These are phyloP conservation scores for Sorex maritimensis DNA, from an alignment of 2,797 vertebrate genomes.

Conservation along the genomic window DNA sequence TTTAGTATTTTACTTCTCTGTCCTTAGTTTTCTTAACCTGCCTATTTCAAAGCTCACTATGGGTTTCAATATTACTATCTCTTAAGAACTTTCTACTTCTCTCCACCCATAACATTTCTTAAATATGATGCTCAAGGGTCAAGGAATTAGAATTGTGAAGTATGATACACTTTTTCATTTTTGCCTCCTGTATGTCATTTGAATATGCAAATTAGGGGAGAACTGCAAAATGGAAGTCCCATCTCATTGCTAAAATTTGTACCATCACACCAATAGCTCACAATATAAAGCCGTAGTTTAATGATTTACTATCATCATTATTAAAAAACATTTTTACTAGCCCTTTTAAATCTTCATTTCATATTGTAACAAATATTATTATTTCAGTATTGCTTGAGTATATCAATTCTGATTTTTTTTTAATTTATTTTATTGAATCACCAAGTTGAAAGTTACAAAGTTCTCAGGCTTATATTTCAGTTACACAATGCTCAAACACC, in stretches of 20 bases:
- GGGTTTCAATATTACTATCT: not conserved
- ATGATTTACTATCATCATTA: not conserved
- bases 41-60: not conserved
- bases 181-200: too few species aligned
- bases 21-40: rapidly evolving
- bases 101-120: not conserved
- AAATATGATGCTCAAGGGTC: not conserved
- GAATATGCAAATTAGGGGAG: not conserved
- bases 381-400: conserved; percentile 3
- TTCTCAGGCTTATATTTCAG: too few species aligned
- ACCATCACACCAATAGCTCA: not conserved
- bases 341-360: conserved; percentile 51
- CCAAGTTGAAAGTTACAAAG: too few species aligned
- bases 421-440: too few species aligned
- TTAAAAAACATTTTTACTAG: not conserved
- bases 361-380: not conserved
- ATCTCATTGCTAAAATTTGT: not conserved
- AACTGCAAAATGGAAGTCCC: not conserved
- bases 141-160: not conserved
- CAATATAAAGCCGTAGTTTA: not conserved
- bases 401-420: not conserved
- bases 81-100: not conserved
- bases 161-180: not conserved
- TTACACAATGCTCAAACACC: too few species aligned
- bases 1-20: not conserved